Evolutionary conservation across 2,113 vertebrate species (phyloP).

Genomic region (Macquaria australasica): DNA sequence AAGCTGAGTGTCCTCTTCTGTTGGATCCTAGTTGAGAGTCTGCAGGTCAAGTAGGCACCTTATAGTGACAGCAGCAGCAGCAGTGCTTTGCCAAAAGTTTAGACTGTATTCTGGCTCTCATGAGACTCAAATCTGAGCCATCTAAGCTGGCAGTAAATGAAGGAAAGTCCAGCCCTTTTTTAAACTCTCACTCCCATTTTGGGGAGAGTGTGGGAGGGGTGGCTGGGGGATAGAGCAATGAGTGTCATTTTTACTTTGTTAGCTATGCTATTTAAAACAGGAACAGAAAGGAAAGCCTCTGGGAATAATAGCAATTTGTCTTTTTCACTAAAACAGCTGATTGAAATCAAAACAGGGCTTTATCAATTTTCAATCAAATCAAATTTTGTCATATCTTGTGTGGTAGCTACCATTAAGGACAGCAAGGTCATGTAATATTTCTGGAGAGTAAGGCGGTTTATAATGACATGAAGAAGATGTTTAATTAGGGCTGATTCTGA

Average conservation of each 20-base stretch:
- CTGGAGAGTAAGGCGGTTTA: not conserved
- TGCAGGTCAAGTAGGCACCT: slow-evolving; percentile 29
- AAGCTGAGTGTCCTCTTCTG: slow-evolving; percentile 6
- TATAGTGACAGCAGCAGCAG: slow-evolving; percentile 20
- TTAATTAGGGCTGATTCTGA: not conserved
- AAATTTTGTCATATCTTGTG: slow-evolving; percentile 3
- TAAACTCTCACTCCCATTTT: slow-evolving; percentile 68
- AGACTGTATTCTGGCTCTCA: slow-evolving; percentile 37
- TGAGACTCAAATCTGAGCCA: slow-evolving; percentile 50
- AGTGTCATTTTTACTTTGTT: slow-evolving; percentile 34
- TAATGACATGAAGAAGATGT: not conserved
- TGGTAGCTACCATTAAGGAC: not conserved
- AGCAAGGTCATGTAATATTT: slow-evolving; percentile 4
- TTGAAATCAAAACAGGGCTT: slow-evolving; percentile 2
- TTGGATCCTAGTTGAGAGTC: not conserved
- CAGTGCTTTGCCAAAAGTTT: slow-evolving; percentile 13
- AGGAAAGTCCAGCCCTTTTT: slow-evolving; percentile 65
- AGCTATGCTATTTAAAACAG: not conserved
- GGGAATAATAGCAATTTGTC: not conserved
- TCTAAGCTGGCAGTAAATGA: slow-evolving; percentile 50
- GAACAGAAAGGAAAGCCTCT: not conserved
- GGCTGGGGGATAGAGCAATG: slow-evolving; percentile 25
- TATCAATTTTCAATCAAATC: not conserved
- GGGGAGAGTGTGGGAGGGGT: slow-evolving; percentile 58
- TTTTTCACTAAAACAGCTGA: not conserved